Base-by-base conservation (phyloP, 2,113 vertebrate genomes). In the Mus pahari region DNA sequence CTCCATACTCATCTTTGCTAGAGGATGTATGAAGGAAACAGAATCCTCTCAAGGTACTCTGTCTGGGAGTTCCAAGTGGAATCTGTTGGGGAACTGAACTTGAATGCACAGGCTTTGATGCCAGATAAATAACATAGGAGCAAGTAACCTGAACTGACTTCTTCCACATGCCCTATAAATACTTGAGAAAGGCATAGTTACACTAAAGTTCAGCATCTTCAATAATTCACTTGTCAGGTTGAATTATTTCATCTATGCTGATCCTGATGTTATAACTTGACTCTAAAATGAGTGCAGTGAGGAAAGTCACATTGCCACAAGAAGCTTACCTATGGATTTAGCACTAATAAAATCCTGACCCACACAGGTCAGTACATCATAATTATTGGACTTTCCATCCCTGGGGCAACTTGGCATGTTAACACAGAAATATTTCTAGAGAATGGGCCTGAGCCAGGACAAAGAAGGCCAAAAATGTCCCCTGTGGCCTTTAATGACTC, bases 281-380 rank as follows among this genome's bases (percentile, higher is more conserved):
- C 78, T 95, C 90, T 94, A 90, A 89, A 95, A 91, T 79, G 92
- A 96, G 33, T 42, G 36, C 39, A 62, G 82, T 88, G 86, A 75
- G 74, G 82, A 92, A 87, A 95, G 64, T 90, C 68, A 77, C n/a
- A 62, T 86, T 93, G 73, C 58, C 79, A 87, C 39, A n/a, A 84
- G 73, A 91, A 95, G 66, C 93, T 96, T 84, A 92, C 79, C 84
- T 94, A 58, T 74, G 39, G 53, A 77, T 91, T 79, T 79, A 75
- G 39, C 31, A 87, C 91, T 95, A 96, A 96, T 94, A 96, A 97
- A 96, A 95, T 91, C 83, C 68, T 91, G 53, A 83, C 73, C 55
- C 82, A 74, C 9, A 42, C n/a, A 86, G 74, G 50, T 91, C 73
- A 93, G 66, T 92, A 81, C 92, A 91, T 94, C 58, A 95, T 92